Evolutionary conservation across 2,797 vertebrate genomes (phyloP).

Genomic region (Mormyrus proboscirostris): DNA sequence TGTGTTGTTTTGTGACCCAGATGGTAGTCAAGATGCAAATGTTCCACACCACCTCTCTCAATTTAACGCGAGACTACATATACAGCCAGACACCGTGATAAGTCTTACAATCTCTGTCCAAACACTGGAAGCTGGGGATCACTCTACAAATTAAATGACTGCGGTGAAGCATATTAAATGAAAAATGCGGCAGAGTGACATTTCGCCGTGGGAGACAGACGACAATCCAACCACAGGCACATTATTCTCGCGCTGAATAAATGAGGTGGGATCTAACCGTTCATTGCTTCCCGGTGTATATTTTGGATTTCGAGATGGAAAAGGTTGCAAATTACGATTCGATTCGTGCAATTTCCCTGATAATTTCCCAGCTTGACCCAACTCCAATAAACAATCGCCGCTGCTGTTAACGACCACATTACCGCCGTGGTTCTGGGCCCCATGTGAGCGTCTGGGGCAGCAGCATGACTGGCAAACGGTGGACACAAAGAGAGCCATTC

Average conservation of each 20-base stretch:
- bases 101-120: slow-evolving; percentile 29
- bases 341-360: slow-evolving; percentile 24
- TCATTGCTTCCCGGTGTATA: slow-evolving; percentile 24
- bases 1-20: neutral
- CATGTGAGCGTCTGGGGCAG: neutral
- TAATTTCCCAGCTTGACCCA: slow-evolving; percentile 22
- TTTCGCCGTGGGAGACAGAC: neutral
- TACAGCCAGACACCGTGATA: neutral
- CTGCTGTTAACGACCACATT: slow-evolving; percentile 24
- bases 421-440: slow-evolving; percentile 15
- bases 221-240: neutral
- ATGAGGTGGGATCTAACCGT: neutral
- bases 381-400: slow-evolving; percentile 18
- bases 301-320: slow-evolving; percentile 29
- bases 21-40: neutral
- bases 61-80: slow-evolving; percentile 14
- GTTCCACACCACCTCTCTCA: neutral
- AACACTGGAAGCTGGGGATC: slow-evolving; percentile 22
- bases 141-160: slow-evolving; percentile 29
- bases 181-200: neutral
- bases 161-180: slow-evolving; percentile 5
- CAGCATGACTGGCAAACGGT: neutral
- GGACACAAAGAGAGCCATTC: neutral
- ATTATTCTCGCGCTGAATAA: neutral
- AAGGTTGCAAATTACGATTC: slow-evolving; percentile 32